Conservation (phyloP, 2,888 invertebrate species). For the Endomychus coccineus region DNA sequence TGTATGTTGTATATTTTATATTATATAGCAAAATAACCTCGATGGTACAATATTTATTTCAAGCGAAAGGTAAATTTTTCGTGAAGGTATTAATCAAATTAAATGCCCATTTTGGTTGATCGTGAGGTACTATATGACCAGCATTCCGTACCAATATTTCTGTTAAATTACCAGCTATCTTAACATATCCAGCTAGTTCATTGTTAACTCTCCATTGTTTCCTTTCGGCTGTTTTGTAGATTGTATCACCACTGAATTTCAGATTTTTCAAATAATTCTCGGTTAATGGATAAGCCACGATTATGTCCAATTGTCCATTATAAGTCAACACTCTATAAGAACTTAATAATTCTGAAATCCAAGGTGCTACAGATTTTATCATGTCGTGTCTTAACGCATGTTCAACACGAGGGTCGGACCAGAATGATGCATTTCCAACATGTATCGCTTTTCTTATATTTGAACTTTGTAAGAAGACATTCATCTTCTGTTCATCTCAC, state of each 20-base stretch:
- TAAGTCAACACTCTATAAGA: slow-evolving; percentile 68
- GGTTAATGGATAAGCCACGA: slow-evolving; percentile 77
- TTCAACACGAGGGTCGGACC: slow-evolving; percentile 16
- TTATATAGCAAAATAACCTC: too few species aligned
- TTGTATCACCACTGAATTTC: slow-evolving; percentile 56
- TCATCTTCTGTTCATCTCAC: slow-evolving; percentile 38
- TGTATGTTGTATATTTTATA: too few species aligned
- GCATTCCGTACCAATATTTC: slow-evolving; percentile 68
- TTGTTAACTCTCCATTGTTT: slow-evolving; percentile 59
- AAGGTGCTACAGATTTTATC: slow-evolving; percentile 24
- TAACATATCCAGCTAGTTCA: slow-evolving; percentile 66
- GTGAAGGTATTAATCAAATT: slow-evolving; percentile 51
- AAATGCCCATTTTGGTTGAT: slow-evolving; percentile 67
- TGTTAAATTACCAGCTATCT: slow-evolving; percentile 58
- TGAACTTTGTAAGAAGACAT: slow-evolving; percentile 52
- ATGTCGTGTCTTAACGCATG: slow-evolving; percentile 22
- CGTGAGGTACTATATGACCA: slow-evolving; percentile 74
- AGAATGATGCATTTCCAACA: slow-evolving; percentile 59
- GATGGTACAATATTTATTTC: too few species aligned
- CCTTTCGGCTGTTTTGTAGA: slow-evolving; percentile 56
- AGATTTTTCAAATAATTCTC: slow-evolving; percentile 64
- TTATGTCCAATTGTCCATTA: slow-evolving; percentile 83
- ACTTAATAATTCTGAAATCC: slow-evolving; percentile 50
- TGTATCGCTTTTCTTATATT: slow-evolving; percentile 67
- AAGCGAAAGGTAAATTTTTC: slow-evolving; percentile 17